phyloP scores from a whole-genome alignment of 2,888 invertebrate genomes.

The Celastrina argiolus region DNA sequence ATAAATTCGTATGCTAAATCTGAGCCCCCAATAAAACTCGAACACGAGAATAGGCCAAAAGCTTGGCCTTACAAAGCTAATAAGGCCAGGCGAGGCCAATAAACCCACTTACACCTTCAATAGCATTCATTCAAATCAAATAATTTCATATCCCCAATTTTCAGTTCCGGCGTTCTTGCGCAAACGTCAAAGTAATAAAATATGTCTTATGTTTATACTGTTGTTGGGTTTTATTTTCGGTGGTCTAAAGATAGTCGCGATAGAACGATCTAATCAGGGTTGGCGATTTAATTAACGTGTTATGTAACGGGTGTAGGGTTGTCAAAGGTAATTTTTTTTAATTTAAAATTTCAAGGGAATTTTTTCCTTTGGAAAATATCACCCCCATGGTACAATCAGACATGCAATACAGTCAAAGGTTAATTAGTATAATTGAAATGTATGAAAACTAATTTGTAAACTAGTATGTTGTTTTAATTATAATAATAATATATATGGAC shows the following conservation, averaged over 20 bases:
- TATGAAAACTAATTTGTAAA: too few relatives aligned
- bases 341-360: background rate
- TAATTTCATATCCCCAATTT: constrained; percentile 10
- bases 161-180: background rate
- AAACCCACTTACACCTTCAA: constrained; percentile 3
- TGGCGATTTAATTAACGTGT: background rate
- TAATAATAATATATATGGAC: too few relatives aligned
- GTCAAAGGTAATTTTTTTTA: background rate
- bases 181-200: constrained; percentile 9
- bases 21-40: background rate
- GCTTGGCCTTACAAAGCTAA: constrained; percentile 3
- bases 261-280: constrained; percentile 6
- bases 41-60: background rate
- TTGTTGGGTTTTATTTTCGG: background rate
- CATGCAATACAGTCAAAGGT: too few relatives aligned
- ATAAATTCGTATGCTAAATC: too few relatives aligned
- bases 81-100: background rate
- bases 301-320: background rate
- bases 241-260: background rate
- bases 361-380: too few relatives aligned
- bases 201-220: constrained; percentile 10
- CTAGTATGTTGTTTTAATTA: too few relatives aligned
- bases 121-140: background rate
- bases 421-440: too few relatives aligned
- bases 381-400: too few relatives aligned